These are phyloP conservation scores for Cirrhinus mrigala DNA, from an alignment of 2,797 vertebrate species.

Conservation along the genomic window DNA sequence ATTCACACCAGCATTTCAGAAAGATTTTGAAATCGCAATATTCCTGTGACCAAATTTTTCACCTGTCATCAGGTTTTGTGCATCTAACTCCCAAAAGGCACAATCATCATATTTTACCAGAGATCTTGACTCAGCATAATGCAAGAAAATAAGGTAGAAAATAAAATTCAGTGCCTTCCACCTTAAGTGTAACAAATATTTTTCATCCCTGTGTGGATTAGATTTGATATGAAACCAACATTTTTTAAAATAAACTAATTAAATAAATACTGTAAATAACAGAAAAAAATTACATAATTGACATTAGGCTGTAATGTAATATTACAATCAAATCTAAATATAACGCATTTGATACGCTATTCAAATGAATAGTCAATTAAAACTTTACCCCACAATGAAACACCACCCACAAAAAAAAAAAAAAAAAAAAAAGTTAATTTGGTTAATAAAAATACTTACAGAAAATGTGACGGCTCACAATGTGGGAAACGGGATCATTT, in stretches of 20 bases:
- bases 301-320: not conserved
- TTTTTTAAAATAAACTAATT: not conserved
- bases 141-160: slow-evolving; percentile 28
- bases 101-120: slow-evolving; percentile 49
- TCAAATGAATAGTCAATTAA: slow-evolving; percentile 15
- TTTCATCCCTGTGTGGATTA: not conserved
- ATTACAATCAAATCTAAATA: not conserved
- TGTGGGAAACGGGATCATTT: not conserved
- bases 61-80: slow-evolving; percentile 35
- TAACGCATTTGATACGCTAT: not conserved
- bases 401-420: not conserved
- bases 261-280: not conserved
- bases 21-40: slow-evolving; percentile 3
- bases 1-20: slow-evolving; percentile 32
- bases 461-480: slow-evolving; percentile 37
- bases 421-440: not conserved
- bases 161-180: slow-evolving; percentile 22
- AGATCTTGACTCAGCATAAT: slow-evolving; percentile 45
- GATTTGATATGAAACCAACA: not conserved
- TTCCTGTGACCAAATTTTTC: slow-evolving; percentile 44
- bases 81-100: slow-evolving; percentile 30
- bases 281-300: not conserved
- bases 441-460: slow-evolving; percentile 56
- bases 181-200: slow-evolving; percentile 14
- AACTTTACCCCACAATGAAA: not conserved